Evolutionary conservation across 1,140 invertebrate genomes (phyloP).

Genomic region (Drosophila kikkawai): DNA sequence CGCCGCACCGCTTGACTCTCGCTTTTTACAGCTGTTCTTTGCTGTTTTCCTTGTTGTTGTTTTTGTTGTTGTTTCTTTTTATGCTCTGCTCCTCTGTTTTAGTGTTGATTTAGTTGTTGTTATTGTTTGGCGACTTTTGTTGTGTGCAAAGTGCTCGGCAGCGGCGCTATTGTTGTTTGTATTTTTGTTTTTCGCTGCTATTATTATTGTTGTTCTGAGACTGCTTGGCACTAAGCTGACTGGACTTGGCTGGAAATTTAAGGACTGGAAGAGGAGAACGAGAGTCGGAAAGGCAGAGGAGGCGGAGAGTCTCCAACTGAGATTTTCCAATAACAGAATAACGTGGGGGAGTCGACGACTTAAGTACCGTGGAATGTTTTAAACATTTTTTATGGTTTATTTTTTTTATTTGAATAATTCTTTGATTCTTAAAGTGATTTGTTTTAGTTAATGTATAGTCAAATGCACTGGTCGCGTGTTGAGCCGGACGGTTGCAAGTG

Average conservation of each 20-base stretch:
- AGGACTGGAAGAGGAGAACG: slow-evolving; percentile 22
- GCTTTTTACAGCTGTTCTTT: slow-evolving; percentile 24
- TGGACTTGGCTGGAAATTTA: slow-evolving; percentile 33
- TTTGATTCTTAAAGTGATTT: background rate
- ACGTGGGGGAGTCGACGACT: background rate
- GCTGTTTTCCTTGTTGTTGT: slow-evolving; percentile 11
- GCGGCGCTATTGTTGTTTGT: slow-evolving; percentile 18
- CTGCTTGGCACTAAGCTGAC: slow-evolving; percentile 71
- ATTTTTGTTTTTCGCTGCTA: slow-evolving; percentile 14
- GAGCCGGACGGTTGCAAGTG: too few species aligned
- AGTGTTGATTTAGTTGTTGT: slow-evolving; percentile 57
- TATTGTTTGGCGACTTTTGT: slow-evolving; percentile 50
- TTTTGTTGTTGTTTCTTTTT: slow-evolving; percentile 10
- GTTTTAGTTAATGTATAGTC: background rate
- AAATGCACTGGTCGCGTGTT: too few species aligned
- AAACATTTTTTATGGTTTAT: background rate
- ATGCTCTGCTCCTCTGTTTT: slow-evolving; percentile 45
- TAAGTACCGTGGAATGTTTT: background rate
- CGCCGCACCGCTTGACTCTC: slow-evolving; percentile 24
- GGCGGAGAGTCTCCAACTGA: slow-evolving; percentile 1
- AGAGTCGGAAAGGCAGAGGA: background rate
- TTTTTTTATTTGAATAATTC: background rate
- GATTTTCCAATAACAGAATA: slow-evolving; percentile 5
- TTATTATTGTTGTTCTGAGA: slow-evolving; percentile 59
- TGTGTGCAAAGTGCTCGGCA: slow-evolving; percentile 54